These are phyloP conservation scores for Vanacampus margaritifer DNA, from an alignment of 2,113 vertebrate genomes.

Conservation along the genomic window DNA sequence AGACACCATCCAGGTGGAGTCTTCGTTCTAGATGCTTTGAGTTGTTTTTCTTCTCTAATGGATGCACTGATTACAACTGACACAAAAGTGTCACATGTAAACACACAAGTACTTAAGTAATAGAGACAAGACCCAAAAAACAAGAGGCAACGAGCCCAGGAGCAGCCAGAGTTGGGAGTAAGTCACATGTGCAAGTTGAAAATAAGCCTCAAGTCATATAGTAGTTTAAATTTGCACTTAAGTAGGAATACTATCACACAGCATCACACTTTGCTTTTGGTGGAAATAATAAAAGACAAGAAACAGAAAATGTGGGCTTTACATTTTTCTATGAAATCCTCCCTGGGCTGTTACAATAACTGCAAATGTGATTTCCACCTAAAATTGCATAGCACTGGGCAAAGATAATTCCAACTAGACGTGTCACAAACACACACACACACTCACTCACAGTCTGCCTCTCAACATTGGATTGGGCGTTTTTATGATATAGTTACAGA, in stretches of 20 bases:
- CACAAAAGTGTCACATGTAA: not conserved
- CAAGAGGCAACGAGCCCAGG: too few species aligned
- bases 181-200: too few species aligned
- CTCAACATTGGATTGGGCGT: not conserved
- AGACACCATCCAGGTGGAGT: slow-evolving; percentile 27
- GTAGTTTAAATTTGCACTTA: too few species aligned
- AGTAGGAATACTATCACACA: too few species aligned
- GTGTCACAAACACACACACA: not conserved
- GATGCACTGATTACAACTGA: not conserved
- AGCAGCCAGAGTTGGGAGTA: too few species aligned
- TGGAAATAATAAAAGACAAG: not conserved
- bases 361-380: not conserved
- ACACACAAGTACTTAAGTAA: too few species aligned
- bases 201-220: too few species aligned
- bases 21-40: slow-evolving; percentile 12
- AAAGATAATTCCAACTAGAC: not conserved
- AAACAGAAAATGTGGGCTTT: not conserved
- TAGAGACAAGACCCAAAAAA: too few species aligned
- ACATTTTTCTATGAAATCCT: not conserved
- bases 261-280: not conserved
- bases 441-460: not conserved
- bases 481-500: slow-evolving; percentile 6
- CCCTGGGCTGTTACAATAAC: not conserved
- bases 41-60: not conserved
- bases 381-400: not conserved